Evolutionary conservation across 2,888 invertebrate genomes (phyloP).

Genomic region (Chymomyza procnemis): DNA sequence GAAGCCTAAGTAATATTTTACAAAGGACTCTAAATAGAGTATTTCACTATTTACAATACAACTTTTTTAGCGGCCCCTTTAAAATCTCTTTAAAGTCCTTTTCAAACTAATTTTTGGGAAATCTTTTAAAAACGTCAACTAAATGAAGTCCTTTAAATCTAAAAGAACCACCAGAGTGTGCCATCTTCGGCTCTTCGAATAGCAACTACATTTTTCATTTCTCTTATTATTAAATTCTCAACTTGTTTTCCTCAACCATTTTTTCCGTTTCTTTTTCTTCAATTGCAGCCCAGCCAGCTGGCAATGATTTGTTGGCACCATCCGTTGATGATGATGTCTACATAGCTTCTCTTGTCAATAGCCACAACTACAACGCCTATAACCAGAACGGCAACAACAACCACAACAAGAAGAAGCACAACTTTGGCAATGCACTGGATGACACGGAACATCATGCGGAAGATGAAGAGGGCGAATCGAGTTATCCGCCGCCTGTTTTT

Average conservation of each 20-base stretch:
- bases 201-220: not conserved
- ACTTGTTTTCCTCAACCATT: constrained; percentile 7
- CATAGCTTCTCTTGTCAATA: constrained; percentile 58
- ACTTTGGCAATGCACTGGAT: constrained; percentile 56
- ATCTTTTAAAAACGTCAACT: no score
- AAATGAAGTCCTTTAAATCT: no score
- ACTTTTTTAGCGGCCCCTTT: no score
- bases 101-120: no score
- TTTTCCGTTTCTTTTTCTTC: constrained; percentile 16
- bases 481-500: constrained; percentile 84
- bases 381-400: constrained; percentile 26
- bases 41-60: no score
- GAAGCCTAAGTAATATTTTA: no score
- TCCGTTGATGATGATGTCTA: constrained; percentile 56
- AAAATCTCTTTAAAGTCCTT: no score
- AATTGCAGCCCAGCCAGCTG: constrained; percentile 12
- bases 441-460: constrained; percentile 6
- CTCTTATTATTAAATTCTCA: constrained; percentile 12
- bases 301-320: constrained; percentile 8
- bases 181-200: not conserved
- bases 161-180: not conserved
- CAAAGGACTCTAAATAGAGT: no score
- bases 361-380: constrained; percentile 41
- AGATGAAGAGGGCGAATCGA: constrained; percentile 48
- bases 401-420: constrained; percentile 47